phyloP scores from a whole-genome alignment of 2,888 invertebrate genomes.

The Yponomeuta plumbellus region DNA sequence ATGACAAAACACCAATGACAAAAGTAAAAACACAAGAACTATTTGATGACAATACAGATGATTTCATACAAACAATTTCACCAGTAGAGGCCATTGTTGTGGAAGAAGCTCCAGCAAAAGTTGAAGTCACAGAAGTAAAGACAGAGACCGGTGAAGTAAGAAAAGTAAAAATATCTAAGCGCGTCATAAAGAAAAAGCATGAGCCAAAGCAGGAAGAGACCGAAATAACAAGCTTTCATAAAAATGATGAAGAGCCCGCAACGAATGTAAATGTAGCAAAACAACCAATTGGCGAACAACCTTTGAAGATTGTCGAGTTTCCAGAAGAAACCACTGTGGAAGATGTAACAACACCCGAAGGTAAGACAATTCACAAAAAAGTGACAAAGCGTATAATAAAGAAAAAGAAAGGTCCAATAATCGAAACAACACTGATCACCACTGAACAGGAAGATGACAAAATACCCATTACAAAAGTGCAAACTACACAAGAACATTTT shows the following conservation, averaged over 20 bases:
- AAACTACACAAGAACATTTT: conserved; percentile 24
- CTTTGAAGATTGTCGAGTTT: conserved; percentile 32
- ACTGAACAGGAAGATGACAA: conserved; percentile 5
- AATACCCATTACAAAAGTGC: not conserved
- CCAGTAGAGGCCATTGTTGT: conserved; percentile 21
- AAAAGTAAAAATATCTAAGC: conserved; percentile 41
- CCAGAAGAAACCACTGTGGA: conserved; percentile 13
- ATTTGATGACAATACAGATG: conserved; percentile 16
- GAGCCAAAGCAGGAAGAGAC: conserved; percentile 35
- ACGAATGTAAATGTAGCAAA: conserved; percentile 42
- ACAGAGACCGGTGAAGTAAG: conserved; percentile 34
- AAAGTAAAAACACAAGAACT: conserved; percentile 23
- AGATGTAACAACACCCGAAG: conserved; percentile 12
- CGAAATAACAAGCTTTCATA: conserved; percentile 36
- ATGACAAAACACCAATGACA: conserved; percentile 34
- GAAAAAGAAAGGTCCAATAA: not conserved
- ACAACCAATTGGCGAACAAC: conserved; percentile 38
- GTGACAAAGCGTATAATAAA: not conserved
- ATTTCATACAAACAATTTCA: conserved; percentile 12
- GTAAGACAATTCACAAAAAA: not conserved
- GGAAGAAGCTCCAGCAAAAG: conserved; percentile 22
- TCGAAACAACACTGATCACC: not conserved
- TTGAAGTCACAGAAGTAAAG: conserved; percentile 43
- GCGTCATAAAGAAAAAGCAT: conserved; percentile 37
- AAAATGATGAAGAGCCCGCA: conserved; percentile 41